These are phyloP conservation scores for Microcebus jonahi DNA, from an alignment of 2,113 vertebrate genomes.

Conservation along the genomic window DNA sequence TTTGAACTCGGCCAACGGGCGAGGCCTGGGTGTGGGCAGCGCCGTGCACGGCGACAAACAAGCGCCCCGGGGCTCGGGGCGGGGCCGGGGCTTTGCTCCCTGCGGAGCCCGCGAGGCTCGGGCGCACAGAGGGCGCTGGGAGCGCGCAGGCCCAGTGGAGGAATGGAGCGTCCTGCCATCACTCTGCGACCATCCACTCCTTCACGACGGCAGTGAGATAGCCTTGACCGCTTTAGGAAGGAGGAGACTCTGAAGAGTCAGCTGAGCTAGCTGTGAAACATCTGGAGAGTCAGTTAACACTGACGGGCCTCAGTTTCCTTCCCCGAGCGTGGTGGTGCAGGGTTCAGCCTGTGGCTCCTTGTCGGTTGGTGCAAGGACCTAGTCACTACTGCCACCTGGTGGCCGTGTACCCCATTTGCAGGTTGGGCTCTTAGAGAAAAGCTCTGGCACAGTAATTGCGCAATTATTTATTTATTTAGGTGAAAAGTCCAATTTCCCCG, in stretches of 20 bases:
- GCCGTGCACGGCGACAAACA: neutral
- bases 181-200: rapidly evolving
- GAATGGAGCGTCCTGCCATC: too few relatives aligned
- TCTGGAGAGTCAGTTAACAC: rapidly evolving
- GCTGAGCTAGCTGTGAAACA: too few relatives aligned
- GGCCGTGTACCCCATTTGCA: slow-evolving; percentile 13
- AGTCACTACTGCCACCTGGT: slow-evolving; percentile 63
- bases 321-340: rapidly evolving
- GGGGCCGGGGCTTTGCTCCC: neutral
- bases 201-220: too few relatives aligned
- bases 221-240: neutral
- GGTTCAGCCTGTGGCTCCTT: neutral
- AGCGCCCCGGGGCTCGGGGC: neutral
- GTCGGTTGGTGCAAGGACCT: neutral
- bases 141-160: neutral
- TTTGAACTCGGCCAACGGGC: neutral
- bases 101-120: too few relatives aligned
- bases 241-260: rapidly evolving
- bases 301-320: neutral
- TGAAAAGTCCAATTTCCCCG: too few relatives aligned
- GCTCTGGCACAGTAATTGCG: neutral
- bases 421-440: neutral
- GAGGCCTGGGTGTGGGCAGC: neutral
- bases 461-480: neutral
- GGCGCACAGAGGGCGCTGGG: neutral